Base-by-base conservation (phyloP, 1,140 invertebrate species). In the Babylonia areolata region DNA sequence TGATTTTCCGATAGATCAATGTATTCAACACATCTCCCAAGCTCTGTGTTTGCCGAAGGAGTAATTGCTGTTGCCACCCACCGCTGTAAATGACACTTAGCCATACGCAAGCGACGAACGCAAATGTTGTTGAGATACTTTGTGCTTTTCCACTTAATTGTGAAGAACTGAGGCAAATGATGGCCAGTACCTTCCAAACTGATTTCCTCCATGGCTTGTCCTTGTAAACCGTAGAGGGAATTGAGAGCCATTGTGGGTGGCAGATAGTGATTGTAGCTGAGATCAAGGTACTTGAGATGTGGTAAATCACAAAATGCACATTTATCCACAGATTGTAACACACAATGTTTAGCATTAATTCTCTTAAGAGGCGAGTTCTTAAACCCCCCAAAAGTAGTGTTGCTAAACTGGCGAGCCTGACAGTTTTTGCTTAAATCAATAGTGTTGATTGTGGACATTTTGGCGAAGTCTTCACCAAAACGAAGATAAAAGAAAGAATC, bases 271-370 rank as follows among this genome's bases (percentile, higher is more conserved):
- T 54, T 58, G 42, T 54, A 2, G 1, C 35, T 54, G 6, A 80
- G 78, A 35, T 80, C 3, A 3, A 80, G 78, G 28, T 33, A 9
- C 46, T 54, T 80, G 9, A 80, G 46, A 17, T 51, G 31, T 28
- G 78, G 78, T 5, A 80, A 28, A 23, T 33, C n/a, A 54, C 78
- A 80, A 54, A 80, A 80, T 15, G 78, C 78, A 35, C 78, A 80
- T 20, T 0, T 80, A 20, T 80, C 78, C n/a, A 80, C 31, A 6
- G 6, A 31, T 28, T 54, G 9, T 28, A 80, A 35, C 3, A 3
- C 3, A n/a, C 46, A 58, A n/a, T 2, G 12, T 11, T 28, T 20
- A 12, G 39, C 15, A 3, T 11, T 2, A 3, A 80, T 35, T 6
- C 3, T 58, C n/a, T 54, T 3, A 2, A 80, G 33, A 3, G 78